A percentile compares a stretch with the other conserved stretches of the same genome.
Evolutionary conservation across 2,888 invertebrate species (phyloP).

Genomic region (Epinotia nisella): DNA sequence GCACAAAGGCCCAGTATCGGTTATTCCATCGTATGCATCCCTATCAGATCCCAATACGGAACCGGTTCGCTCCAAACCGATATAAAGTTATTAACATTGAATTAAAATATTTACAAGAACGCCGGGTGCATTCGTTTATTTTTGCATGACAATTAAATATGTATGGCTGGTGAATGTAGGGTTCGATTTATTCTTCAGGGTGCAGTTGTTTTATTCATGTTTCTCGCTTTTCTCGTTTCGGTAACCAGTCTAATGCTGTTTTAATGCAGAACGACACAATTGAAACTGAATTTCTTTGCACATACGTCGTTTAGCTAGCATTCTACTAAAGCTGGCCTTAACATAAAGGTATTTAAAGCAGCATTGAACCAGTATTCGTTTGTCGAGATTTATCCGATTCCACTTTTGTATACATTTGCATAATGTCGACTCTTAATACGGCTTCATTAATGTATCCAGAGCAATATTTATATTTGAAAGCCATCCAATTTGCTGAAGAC

Average conservation of each 20-base stretch:
- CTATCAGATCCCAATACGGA: conserved; percentile 53
- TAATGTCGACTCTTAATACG: conserved; percentile 35
- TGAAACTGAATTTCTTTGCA: not conserved
- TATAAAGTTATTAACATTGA: conserved; percentile 76
- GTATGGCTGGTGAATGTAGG: conserved; percentile 59
- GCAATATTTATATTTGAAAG: conserved; percentile 43
- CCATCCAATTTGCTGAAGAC: conserved; percentile 53
- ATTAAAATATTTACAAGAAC: conserved; percentile 74
- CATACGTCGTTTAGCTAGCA: conserved; percentile 28
- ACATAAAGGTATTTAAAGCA: conserved; percentile 38
- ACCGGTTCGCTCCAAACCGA: conserved; percentile 62
- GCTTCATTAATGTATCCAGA: conserved; percentile 41
- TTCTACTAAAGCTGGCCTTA: conserved; percentile 17
- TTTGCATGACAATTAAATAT: conserved; percentile 78
- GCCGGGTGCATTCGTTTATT: conserved; percentile 69
- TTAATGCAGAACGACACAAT: conserved; percentile 19
- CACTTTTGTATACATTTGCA: conserved; percentile 41
- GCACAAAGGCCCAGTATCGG: conserved; percentile 54
- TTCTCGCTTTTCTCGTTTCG: conserved; percentile 76
- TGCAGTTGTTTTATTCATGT: conserved; percentile 73
- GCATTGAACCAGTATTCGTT: conserved; percentile 37
- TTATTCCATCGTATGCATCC: conserved; percentile 64
- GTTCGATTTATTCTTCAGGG: conserved; percentile 66
- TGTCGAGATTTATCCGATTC: conserved; percentile 34
- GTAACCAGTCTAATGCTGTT: conserved; percentile 55